Evolutionary conservation across 2,113 vertebrate genomes (phyloP).

Genomic region (Hippocampus zosterae): DNA sequence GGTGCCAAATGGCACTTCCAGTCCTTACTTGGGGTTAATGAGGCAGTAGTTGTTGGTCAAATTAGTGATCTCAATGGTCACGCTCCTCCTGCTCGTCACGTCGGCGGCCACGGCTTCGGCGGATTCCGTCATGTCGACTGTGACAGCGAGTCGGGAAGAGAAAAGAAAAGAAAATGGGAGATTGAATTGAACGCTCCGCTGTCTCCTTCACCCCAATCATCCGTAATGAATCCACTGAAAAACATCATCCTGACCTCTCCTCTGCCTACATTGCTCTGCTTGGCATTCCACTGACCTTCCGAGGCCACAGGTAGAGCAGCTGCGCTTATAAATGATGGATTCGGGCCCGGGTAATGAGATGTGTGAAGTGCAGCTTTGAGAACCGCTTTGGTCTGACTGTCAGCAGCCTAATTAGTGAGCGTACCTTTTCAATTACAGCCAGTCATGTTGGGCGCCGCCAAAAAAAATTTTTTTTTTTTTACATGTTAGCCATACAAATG

Average conservation of each 20-base stretch:
- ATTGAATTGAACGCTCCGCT: too few relatives aligned
- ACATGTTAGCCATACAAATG: conserved; percentile 19
- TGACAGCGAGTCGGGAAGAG: conserved; percentile 13
- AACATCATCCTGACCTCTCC: conserved; percentile 11
- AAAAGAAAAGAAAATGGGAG: not conserved
- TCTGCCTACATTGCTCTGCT: conserved; percentile 6
- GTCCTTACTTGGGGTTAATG: conserved; percentile 62
- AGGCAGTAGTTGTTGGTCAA: conserved; percentile 63
- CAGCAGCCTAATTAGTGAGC: conserved; percentile 33
- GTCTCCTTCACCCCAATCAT: not conserved
- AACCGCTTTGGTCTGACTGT: conserved; percentile 23
- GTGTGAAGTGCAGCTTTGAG: conserved; percentile 35
- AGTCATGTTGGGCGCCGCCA: not conserved
- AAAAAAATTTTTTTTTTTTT: not conserved
- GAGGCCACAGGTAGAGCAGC: conserved; percentile 12
- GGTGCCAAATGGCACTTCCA: not conserved
- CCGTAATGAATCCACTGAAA: not conserved
- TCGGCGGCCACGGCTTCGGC: conserved; percentile 64
- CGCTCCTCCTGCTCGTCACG: conserved; percentile 53
- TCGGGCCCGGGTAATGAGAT: conserved; percentile 43
- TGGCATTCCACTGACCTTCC: conserved; percentile 38
- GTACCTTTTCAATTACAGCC: conserved; percentile 40
- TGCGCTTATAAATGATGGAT: conserved; percentile 28
- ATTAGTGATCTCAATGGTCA: conserved; percentile 66
- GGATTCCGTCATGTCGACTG: conserved; percentile 56